These are phyloP conservation scores for Melipona beecheii DNA, from an alignment of 2,888 invertebrate genomes.

Conservation along the genomic window DNA sequence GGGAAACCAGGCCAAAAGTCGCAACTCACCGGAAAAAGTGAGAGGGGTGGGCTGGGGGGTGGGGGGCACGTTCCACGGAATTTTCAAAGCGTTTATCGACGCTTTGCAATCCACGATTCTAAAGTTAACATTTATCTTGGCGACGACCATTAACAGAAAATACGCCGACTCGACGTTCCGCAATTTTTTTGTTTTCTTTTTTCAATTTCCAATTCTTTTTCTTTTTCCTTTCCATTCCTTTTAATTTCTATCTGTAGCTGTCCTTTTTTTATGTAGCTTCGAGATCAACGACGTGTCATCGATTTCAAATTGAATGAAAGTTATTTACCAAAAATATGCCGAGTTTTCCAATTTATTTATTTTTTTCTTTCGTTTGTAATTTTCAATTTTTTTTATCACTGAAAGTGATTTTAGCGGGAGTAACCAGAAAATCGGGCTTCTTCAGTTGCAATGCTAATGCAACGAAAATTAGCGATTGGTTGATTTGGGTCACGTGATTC, in stretches of 20 bases:
- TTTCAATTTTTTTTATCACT: no score
- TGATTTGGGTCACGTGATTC: no score
- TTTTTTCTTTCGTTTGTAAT: no score
- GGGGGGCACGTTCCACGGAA: not conserved
- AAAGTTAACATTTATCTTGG: not conserved
- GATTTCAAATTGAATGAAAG: no score
- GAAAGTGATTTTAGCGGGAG: no score
- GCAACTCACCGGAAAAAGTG: not conserved
- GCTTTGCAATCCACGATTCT: not conserved
- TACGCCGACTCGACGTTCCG: not conserved
- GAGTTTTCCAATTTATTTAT: no score
- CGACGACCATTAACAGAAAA: not conserved
- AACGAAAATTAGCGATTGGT: no score
- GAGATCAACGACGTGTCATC: no score
- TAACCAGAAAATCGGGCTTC: no score
- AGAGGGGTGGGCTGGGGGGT: not conserved
- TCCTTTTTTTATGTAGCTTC: no score
- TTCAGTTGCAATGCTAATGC: no score
- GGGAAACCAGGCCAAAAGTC: conserved; percentile 8
- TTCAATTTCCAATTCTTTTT: not conserved
- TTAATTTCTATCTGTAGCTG: not conserved
- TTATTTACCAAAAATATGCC: no score
- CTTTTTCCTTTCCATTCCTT: not conserved
- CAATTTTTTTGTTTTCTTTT: not conserved
- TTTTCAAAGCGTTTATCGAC: not conserved